A percentile compares a stretch with the other conserved stretches of the same genome.
Evolutionary conservation across 2,797 vertebrate species (phyloP).

Genomic region (Hippocampus kuda): DNA sequence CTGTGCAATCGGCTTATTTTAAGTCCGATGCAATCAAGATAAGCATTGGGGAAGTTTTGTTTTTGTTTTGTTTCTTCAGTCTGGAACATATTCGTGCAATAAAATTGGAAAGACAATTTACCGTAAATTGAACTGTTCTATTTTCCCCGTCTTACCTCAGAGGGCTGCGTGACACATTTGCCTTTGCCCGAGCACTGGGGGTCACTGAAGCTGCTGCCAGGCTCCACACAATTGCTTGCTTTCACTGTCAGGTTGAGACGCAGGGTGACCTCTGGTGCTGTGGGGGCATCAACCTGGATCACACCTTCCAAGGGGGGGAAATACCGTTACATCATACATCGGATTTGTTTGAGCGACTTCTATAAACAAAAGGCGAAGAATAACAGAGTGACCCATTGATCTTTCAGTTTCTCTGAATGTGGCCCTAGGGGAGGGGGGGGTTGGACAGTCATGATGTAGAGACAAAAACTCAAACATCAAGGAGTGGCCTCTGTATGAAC

Average conservation of each 20-base stretch:
- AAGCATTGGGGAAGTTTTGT: background rate
- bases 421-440: background rate
- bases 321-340: background rate
- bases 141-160: conserved; percentile 64
- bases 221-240: conserved; percentile 76
- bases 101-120: too few species aligned
- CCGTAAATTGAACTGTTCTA: too few species aligned
- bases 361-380: background rate
- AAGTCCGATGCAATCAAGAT: background rate
- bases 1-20: background rate
- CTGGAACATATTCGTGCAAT: too few species aligned
- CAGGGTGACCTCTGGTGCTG: conserved; percentile 76
- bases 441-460: background rate
- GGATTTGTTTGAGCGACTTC: background rate
- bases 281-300: conserved; percentile 52
- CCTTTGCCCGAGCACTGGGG: conserved; percentile 87
- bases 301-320: conserved; percentile 58
- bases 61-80: too few species aligned
- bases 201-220: conserved; percentile 66
- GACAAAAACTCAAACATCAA: background rate
- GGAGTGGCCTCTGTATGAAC: background rate
- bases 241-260: conserved; percentile 87
- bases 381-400: background rate
- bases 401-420: background rate
- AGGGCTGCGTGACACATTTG: conserved; percentile 77